Evolutionary conservation across 2,888 invertebrate species (phyloP), one percentile per base, ranked within the genome.

Genomic region (Sarcophaga caerulescens): DNA sequence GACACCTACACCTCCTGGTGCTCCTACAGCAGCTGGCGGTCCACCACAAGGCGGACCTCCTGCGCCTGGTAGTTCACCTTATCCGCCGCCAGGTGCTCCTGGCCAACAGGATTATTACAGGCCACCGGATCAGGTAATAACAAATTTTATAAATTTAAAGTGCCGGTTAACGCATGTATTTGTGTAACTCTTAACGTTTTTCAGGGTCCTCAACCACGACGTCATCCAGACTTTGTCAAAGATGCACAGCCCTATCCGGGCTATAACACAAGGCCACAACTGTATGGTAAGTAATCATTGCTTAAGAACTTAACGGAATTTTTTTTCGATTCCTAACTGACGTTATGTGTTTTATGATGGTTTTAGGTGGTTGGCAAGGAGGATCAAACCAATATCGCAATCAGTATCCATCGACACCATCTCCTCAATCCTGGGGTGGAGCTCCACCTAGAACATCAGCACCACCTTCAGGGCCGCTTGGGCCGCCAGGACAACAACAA

Each of bases 141-240:
- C 17, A 65, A 47, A n/a, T 63, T 44, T 66, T 21, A 23, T 21
- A 23, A 10, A 45, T 17, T 47, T 47, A 52, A 14, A 12, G 17
- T 52, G 2, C 17, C 17, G 52, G 52, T 17, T 17, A 52, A 52
- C 12, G 3, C 17, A 52, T 52, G n/a, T 5, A 63, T 45, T 19
- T 57, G 10, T 4, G 57, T 68, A 44, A 5, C n/a, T 52, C 3
- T 52, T 35, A 3, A 57, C 12, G n/a, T 65, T n/a, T 17, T 77
- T 8, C 44, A 96, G 90, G 94, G 95, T 88, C 95, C 95, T 73
- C 96, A 96, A 89, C 96, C 96, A 66, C 94, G 97, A 89, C 94
- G 97, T 90, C 97, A 97, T 94, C 97, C 97, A 78, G 97, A 97
- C 94, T 97, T 97, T 94, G 95, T 95, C 90, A 96, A 96, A 94